Percentiles rank a stretch among this genome's conserved stretches.
These are phyloP conservation scores for Potamarius usumacintae DNA, from an alignment of 2,113 vertebrate species.

Conservation along the genomic window DNA sequence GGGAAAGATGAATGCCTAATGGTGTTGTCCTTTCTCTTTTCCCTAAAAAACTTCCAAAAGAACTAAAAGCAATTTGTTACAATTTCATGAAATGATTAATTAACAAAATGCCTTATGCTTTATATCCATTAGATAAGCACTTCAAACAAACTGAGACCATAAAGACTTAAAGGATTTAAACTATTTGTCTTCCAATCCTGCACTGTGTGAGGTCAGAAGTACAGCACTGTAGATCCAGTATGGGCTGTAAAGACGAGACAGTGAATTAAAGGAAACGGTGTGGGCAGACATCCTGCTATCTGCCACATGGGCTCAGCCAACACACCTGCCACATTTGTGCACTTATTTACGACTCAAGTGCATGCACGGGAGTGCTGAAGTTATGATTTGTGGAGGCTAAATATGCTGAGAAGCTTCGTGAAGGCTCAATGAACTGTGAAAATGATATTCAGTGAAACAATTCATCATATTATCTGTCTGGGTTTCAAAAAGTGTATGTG, in stretches of 20 bases:
- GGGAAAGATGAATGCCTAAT: constrained; percentile 49
- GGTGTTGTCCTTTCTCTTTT: constrained; percentile 38
- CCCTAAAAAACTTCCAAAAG: constrained; percentile 8
- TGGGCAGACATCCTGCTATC: constrained; percentile 32
- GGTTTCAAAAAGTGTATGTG: background rate
- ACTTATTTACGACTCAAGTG: constrained; percentile 21
- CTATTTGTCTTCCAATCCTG: background rate
- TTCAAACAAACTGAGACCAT: constrained; percentile 6
- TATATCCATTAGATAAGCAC: background rate
- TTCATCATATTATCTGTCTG: background rate
- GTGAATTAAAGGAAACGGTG: constrained; percentile 23
- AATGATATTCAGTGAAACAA: background rate
- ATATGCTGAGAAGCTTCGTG: background rate
- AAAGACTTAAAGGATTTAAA: background rate
- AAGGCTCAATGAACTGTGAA: constrained; percentile 16
- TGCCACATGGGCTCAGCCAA: constrained; percentile 33
- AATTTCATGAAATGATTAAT: constrained; percentile 1
- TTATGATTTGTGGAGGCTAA: constrained; percentile 26
- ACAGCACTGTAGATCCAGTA: constrained; percentile 6
- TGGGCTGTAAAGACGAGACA: constrained; percentile 3
- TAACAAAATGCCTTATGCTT: constrained; percentile 2
- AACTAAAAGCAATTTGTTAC: background rate
- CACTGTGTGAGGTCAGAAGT: constrained; percentile 23
- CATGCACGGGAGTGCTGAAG: constrained; percentile 17
- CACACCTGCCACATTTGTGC: constrained; percentile 12